Evolutionary conservation across 2,113 vertebrate species (phyloP).

Genomic region (Ailuropoda melanoleuca): DNA sequence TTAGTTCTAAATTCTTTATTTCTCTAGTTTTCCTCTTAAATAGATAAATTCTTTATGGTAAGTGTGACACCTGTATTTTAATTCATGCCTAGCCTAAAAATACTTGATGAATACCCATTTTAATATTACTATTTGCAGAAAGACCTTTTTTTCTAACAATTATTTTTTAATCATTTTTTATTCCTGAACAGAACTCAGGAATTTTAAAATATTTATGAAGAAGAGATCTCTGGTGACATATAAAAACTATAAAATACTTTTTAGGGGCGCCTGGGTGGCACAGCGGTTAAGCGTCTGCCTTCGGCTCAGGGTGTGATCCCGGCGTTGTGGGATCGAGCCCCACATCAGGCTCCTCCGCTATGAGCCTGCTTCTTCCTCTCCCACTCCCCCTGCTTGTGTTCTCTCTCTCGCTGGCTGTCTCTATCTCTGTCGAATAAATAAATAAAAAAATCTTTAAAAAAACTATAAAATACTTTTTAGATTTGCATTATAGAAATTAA

Average conservation of each 20-base stretch:
- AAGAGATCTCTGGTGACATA: not conserved
- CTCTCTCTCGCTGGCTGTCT: no score
- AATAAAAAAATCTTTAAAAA: no score
- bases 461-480: not conserved
- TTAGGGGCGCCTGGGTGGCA: no score
- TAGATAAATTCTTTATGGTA: not conserved
- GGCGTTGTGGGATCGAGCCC: no score
- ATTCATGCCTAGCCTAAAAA: not conserved
- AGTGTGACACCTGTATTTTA: conserved; percentile 9
- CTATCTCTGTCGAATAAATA: no score
- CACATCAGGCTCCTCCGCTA: no score
- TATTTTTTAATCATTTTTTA: conserved; percentile 38
- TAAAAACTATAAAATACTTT: not conserved
- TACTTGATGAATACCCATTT: conserved; percentile 7
- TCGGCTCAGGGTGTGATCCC: no score
- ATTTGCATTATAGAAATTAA: conserved; percentile 32
- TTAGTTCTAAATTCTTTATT: not conserved
- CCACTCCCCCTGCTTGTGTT: no score
- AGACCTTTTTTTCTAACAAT: not conserved
- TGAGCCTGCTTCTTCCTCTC: no score
- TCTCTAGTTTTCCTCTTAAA: not conserved
- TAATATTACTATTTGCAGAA: not conserved
- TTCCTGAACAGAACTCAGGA: conserved; percentile 12
- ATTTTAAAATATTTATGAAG: not conserved
- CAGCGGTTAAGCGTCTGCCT: no score